A percentile compares a stretch with the other conserved stretches of the same genome.
phyloP scores from a whole-genome alignment of 1,140 invertebrate species.

The Leptinotarsa undecemlineata region DNA sequence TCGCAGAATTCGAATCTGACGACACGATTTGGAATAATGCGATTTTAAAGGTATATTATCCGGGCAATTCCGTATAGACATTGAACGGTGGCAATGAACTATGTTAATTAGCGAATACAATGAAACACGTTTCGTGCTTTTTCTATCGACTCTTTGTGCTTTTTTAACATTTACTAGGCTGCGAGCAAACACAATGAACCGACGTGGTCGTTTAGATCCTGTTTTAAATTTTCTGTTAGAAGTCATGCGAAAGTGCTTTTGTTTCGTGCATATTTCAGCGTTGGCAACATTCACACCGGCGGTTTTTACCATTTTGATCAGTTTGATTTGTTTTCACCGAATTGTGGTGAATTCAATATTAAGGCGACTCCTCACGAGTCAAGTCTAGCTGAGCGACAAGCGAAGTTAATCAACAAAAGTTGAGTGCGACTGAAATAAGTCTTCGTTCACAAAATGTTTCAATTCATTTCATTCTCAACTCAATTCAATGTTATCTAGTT shows the following conservation, averaged over 20 bases:
- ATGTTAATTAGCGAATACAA: conserved; percentile 8
- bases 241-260: neutral
- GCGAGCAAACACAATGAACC: conserved; percentile 7
- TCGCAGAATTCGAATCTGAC: neutral
- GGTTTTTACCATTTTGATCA: neutral
- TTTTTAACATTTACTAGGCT: conserved; percentile 3
- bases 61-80: neutral
- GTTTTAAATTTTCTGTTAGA: conserved; percentile 8
- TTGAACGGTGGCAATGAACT: conserved; percentile 7
- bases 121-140: conserved; percentile 7
- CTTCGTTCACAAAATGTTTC: too few relatives aligned
- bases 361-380: too few relatives aligned
- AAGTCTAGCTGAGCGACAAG: too few relatives aligned
- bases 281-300: neutral
- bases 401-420: too few relatives aligned
- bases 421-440: too few relatives aligned
- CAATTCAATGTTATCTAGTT: too few relatives aligned
- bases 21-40: neutral
- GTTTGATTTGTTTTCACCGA: too few relatives aligned
- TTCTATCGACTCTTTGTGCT: conserved; percentile 2
- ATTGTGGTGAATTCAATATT: too few relatives aligned
- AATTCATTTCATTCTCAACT: too few relatives aligned
- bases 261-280: neutral
- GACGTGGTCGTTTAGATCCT: neutral
- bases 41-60: neutral